phyloP scores from a whole-genome alignment of 2,113 vertebrate species.

The Microtus oregoni region DNA sequence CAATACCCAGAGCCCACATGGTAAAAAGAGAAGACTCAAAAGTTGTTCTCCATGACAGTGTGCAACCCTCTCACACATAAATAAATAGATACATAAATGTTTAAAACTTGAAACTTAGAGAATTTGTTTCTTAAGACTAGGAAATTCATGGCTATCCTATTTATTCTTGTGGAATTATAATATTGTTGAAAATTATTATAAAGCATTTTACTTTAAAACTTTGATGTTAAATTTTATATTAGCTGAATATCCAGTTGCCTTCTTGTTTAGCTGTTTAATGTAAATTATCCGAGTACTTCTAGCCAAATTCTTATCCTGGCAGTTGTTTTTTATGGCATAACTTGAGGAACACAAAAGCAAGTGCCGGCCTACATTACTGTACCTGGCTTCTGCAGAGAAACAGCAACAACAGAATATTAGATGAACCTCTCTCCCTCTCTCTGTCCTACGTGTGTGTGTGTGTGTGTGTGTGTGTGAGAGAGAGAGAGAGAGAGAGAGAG shows the following conservation, averaged over 20 bases:
- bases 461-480: neutral
- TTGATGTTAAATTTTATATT: neutral
- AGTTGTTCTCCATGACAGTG: neutral
- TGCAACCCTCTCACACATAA: too few species aligned
- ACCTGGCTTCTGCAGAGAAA: neutral
- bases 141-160: neutral
- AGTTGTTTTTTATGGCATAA: neutral
- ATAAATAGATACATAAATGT: neutral
- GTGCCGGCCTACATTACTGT: neutral
- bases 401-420: neutral
- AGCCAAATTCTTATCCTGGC: neutral
- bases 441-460: neutral
- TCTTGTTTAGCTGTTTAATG: neutral
- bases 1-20: neutral
- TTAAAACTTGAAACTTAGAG: neutral
- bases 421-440: neutral
- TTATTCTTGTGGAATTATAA: slow-evolving; percentile 19
- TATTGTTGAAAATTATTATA: slow-evolving; percentile 18
- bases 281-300: neutral
- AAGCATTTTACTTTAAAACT: slow-evolving; percentile 14
- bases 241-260: neutral
- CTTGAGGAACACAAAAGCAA: neutral
- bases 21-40: neutral
- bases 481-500: too few species aligned
- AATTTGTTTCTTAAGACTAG: slow-evolving; percentile 19